Percentiles rank a stretch among this genome's conserved stretches.
phyloP scores from a whole-genome alignment of 2,888 invertebrate genomes.

The Altica lythri region DNA sequence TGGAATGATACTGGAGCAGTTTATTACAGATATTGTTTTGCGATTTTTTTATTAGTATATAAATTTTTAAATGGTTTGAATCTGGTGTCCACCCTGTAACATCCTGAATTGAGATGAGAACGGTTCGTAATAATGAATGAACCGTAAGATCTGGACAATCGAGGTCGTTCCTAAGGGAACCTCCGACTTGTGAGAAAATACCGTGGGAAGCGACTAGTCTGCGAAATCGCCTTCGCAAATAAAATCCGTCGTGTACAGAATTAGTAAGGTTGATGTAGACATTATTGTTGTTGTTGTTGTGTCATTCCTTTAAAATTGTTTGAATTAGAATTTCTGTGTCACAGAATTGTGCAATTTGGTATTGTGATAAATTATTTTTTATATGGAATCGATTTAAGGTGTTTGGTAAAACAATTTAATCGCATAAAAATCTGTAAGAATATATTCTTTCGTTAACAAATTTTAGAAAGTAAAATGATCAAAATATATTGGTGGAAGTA shows the following conservation, averaged over 20 bases:
- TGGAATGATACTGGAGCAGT: too few relatives aligned
- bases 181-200: constrained; percentile 45
- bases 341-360: too few relatives aligned
- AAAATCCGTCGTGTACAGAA: constrained; percentile 19
- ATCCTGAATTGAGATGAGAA: constrained; percentile 2
- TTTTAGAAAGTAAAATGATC: too few relatives aligned
- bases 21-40: too few relatives aligned
- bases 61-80: too few relatives aligned
- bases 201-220: constrained; percentile 44
- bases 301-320: constrained; percentile 14
- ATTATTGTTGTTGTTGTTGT: constrained; percentile 20
- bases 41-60: too few relatives aligned
- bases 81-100: constrained; percentile 5
- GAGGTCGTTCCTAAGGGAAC: constrained; percentile 50
- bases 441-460: too few relatives aligned
- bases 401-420: too few relatives aligned
- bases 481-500: too few relatives aligned
- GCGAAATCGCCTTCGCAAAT: constrained; percentile 25
- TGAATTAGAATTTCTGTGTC: background rate
- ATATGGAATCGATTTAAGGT: background rate
- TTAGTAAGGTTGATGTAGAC: constrained; percentile 13
- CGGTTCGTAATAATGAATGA: constrained; percentile 13
- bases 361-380: background rate
- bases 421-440: too few relatives aligned
- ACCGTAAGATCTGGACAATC: constrained; percentile 30